Evolutionary conservation across 2,113 vertebrate genomes (phyloP), one percentile per base, ranked within the genome.

Genomic region (Myiozetetes cayanensis): DNA sequence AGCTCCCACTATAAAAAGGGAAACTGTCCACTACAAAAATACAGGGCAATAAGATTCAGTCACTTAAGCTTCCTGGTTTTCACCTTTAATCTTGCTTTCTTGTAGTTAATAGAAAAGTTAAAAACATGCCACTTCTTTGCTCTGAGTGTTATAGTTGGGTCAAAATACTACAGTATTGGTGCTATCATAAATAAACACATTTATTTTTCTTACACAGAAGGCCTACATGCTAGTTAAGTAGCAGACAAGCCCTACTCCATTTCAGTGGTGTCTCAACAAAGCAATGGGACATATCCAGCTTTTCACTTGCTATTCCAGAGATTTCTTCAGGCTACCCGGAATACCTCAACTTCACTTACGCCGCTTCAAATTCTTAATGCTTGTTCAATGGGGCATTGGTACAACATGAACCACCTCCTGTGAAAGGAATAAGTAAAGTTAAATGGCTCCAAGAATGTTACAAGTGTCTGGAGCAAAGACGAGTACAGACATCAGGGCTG

Each of bases 391-490:
- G 56, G 47, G 81, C 41, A 44, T 44, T 76, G 50, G 75, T 83
- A 70, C 59, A 67, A 68, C 47, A 27, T 18, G 41, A 81, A 89
- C 35, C 35, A 81, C 16, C 30, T 81, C 18, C 52, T 33, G 10
- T 53, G 53, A 70, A 96, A 89, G 76, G 37, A 82, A n/a, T 28
- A 78, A 78, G 49, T 63, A 47, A 84, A 95, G 28, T 74, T 66
- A 94, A 81, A 84, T 56, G 80, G 41, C 59, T 91, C 59, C 9
- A 5, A 85, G 19, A 74, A 30, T 70, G 50, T 75, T 75, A 86
- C 65, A 96, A 92, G 31, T n/a, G 6, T 95, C 62, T 93, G 74
- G 62, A 93, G 87, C 49, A 94, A 87, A 92, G 50, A 59, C 9
- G 22, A 94, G 16, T 61, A 56, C 41, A 88, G 65, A 86, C 79